A percentile compares a stretch with the other conserved stretches of the same genome.
phyloP scores from a whole-genome alignment of 2,797 vertebrate species.

The Sebastes dallii region DNA sequence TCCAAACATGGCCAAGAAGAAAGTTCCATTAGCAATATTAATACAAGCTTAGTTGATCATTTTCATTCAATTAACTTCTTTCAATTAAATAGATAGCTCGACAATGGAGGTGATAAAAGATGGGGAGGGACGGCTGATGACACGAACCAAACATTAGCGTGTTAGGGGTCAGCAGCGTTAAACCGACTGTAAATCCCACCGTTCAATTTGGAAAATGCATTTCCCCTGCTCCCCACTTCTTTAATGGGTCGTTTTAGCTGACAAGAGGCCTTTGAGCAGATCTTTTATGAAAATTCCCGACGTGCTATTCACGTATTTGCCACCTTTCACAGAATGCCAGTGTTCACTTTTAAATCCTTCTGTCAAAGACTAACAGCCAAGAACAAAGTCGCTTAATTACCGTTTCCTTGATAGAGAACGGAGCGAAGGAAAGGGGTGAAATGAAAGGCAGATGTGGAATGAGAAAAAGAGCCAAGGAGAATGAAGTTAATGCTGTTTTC shows the following conservation, averaged over 20 bases:
- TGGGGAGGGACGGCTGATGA: conserved; percentile 93
- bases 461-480: conserved; percentile 41
- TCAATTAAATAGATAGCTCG: conserved; percentile 99
- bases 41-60: conserved; percentile 99
- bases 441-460: conserved; percentile 19
- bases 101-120: conserved; percentile 99
- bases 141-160: conserved; percentile 96
- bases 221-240: conserved; percentile 90
- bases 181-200: conserved; percentile 98
- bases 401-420: conserved; percentile 20
- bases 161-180: conserved; percentile 92
- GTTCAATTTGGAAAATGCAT: conserved; percentile 99
- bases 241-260: conserved; percentile 97
- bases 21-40: conserved; percentile 99
- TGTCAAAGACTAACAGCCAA: conserved; percentile 50
- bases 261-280: conserved; percentile 89
- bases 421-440: conserved; percentile 6
- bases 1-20: conserved; percentile 99
- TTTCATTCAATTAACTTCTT: conserved; percentile 99
- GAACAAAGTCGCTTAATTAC: conserved; percentile 55
- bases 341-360: conserved; percentile 59
- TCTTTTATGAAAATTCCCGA: conserved; percentile 79
- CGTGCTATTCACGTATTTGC: conserved; percentile 56
- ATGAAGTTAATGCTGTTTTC: conserved; percentile 59
- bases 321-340: conserved; percentile 58